Evolutionary conservation across 1,140 invertebrate genomes (phyloP), one percentile per base, ranked within the genome.

Genomic region (Drosophila virilis): DNA sequence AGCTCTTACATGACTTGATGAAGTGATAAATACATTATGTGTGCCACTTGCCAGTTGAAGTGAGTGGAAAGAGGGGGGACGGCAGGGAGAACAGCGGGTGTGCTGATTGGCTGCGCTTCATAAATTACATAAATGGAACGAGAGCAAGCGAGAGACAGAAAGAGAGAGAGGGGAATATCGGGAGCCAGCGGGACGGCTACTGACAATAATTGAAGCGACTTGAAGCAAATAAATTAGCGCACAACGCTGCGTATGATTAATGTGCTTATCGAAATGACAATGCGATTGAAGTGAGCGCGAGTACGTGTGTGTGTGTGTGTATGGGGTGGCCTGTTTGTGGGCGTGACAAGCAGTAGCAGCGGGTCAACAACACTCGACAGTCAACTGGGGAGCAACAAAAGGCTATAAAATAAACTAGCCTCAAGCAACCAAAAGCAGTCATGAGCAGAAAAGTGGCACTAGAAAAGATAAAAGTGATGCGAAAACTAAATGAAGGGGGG

Each of bases 1-100:
- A 73, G 82, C 64, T 77, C 75, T 70, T 81, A 72, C 79, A 73
- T 75, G 78, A 70, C 71, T 77, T 88, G 82, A 86, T 86, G 72
- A 86, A 88, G 82, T 86, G 82, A 88, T 86, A 86, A 86, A 86
- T 88, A 86, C 82, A 86, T 82, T 88, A 85, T 88, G 78, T 62
- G 80, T 61, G 42, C 46, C 54, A 58, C 28, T 69, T 50, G 38
- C 45, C 57, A 59, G 40, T 15, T 12, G 32, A 13, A 12, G 12
- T 5, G 40, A 42, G 10, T 5, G 38, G 8, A 22, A 22, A 22
- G 22, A 22, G 22, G 6, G 22, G 13, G 3, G 45, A 48, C 17
- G 45, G 40, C 2, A 22, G 22, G 40, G 35, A 13, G 33, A 33
- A 12, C 33, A 13, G 9, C 35, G 42, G 51, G 38, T 43, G 22